Conservation (phyloP, 2,888 invertebrate genomes). For the Chrysotoxum bicinctum region DNA sequence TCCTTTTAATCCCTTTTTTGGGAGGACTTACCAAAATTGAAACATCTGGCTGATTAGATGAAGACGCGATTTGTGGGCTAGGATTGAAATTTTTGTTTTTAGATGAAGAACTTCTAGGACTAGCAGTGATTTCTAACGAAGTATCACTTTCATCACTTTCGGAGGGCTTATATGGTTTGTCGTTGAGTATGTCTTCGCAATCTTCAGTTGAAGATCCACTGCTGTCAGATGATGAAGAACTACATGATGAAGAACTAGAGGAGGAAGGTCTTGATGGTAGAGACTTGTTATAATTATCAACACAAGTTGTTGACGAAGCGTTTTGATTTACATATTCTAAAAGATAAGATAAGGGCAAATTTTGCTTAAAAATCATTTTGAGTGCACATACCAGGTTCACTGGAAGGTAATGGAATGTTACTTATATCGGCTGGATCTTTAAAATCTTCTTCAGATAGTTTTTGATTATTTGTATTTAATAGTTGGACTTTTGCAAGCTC, state of each 20-base stretch:
- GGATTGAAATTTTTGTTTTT: neutral
- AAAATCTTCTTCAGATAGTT: neutral
- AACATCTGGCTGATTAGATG: neutral
- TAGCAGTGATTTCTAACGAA: constrained; percentile 9
- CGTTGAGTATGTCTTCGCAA: neutral
- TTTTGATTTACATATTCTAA: neutral
- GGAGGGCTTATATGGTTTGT: neutral
- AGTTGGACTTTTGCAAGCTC: neutral
- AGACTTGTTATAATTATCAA: neutral
- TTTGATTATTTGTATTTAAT: neutral
- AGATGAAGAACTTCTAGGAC: neutral
- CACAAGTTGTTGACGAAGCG: neutral
- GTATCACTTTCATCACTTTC: neutral
- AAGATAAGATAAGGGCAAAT: neutral
- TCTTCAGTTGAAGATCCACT: constrained; percentile 5
- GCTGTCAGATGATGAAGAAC: neutral
- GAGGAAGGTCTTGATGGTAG: neutral
- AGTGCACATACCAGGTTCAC: neutral
- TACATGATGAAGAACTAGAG: neutral
- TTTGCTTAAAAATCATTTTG: neutral
- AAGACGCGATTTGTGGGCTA: neutral
- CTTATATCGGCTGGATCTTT: neutral
- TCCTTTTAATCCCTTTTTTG: neutral
- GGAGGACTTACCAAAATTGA: neutral
- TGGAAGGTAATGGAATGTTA: neutral